Base-by-base conservation (phyloP, 92 coral and sea anemone species). In the Diadumene lineata region DNA sequence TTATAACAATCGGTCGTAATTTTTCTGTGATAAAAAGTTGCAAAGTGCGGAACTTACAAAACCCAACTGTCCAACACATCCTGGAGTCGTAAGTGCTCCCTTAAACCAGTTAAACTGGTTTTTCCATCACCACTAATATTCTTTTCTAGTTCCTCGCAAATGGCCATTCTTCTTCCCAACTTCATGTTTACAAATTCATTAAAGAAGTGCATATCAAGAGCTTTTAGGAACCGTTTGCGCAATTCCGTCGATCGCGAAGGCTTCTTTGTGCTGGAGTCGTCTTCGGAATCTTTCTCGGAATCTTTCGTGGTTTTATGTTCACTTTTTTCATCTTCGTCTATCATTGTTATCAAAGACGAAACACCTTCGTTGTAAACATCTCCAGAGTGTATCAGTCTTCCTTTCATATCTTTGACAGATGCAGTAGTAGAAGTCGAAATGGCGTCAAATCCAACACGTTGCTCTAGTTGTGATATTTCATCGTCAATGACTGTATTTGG, bases 61-160 rank as follows among this genome's bases (percentile, higher is more conserved):
- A 80, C 75, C 89, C 89, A 90, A 34, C 66, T 76, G 32, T 87
- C 89, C 25, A 90, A 70, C 17, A 90, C 69, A 27, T 71, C 85
- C 56, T 83, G 89, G 27, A 90, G 70, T 23, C 92, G 79, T 22
- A 87, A 66, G 50, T 73, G 71, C 63, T 90, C 96, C 66, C 92
- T 72, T 72, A 46, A 83, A 65, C 82, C 75, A 15, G 76, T 56
- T 31, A 90, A 60, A 10, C 77, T 69, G 0, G 65, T 58, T 23
- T 85, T 85, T 0, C 74, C 80, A 3, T 56, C 75, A 3, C 65
- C 75, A 67, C 22, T 34, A 9, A 81, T 66, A 13, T 15, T 44
- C 10, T 55, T 68, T 53, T 90, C 96, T 0, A 87, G 66, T 68
- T 90, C 96, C 66, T 83, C 96, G 33, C 96, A 90, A 50, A 90